phyloP scores from a whole-genome alignment of 2,113 vertebrate species.

The Silurus glanis region DNA sequence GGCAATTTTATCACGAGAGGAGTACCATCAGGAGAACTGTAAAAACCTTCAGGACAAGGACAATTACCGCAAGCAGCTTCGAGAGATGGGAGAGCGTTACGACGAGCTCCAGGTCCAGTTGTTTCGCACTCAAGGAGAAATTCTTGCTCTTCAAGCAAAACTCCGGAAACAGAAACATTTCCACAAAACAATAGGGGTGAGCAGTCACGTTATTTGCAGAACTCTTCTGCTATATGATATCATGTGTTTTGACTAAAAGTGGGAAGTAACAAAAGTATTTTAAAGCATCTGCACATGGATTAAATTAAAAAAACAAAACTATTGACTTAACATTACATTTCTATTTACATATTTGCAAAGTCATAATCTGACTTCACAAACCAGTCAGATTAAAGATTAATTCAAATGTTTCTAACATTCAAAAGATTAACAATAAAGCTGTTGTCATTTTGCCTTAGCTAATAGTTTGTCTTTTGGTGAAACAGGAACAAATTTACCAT shows the following conservation, averaged over 20 bases:
- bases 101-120: constrained; percentile 85
- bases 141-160: constrained; percentile 75
- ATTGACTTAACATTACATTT: not conserved
- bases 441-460: not conserved
- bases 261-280: not conserved
- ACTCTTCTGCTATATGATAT: not conserved
- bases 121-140: constrained; percentile 79
- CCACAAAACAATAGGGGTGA: constrained; percentile 19
- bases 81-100: constrained; percentile 77
- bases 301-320: not conserved
- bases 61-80: constrained; percentile 79
- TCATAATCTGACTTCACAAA: not conserved
- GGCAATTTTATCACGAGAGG: constrained; percentile 77
- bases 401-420: not conserved
- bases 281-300: not conserved
- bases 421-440: not conserved
- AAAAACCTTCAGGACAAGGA: constrained; percentile 84
- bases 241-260: no score
- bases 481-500: not conserved
- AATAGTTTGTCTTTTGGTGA: not conserved
- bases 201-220: not conserved
- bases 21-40: constrained; percentile 77
- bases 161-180: constrained; percentile 69
- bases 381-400: not conserved
- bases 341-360: not conserved